These are phyloP conservation scores for Tangara arthus DNA, from an alignment of 2,797 vertebrate species.

Conservation along the genomic window DNA sequence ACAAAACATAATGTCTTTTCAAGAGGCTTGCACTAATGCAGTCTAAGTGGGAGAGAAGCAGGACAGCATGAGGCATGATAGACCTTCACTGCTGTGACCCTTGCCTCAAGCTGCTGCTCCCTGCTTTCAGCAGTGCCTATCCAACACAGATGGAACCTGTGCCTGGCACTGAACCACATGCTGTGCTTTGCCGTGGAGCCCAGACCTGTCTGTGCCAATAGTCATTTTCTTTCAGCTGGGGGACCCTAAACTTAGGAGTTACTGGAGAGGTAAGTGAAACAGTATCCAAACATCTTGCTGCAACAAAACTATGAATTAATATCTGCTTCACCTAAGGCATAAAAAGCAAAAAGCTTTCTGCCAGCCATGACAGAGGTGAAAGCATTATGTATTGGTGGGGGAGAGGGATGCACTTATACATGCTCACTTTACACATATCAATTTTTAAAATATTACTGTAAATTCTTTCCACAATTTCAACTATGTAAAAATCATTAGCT, in stretches of 20 bases:
- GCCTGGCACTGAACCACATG: background rate
- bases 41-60: background rate
- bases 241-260: background rate
- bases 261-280: background rate
- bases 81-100: background rate
- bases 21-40: background rate
- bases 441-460: background rate
- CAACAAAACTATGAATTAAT: accelerated
- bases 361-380: background rate
- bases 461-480: background rate
- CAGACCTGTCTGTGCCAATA: background rate
- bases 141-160: background rate
- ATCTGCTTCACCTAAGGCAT: background rate
- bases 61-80: background rate
- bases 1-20: background rate
- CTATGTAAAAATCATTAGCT: background rate
- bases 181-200: background rate
- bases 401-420: background rate
- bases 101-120: background rate
- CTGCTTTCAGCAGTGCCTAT: background rate
- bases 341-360: background rate
- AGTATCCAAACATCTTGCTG: background rate
- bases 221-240: background rate
- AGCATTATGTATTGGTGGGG: background rate
- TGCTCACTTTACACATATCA: background rate